Percentiles rank a stretch among this genome's conserved stretches.
These are phyloP conservation scores for Aphodius granarius DNA, from an alignment of 2,888 invertebrate genomes.

Conservation along the genomic window DNA sequence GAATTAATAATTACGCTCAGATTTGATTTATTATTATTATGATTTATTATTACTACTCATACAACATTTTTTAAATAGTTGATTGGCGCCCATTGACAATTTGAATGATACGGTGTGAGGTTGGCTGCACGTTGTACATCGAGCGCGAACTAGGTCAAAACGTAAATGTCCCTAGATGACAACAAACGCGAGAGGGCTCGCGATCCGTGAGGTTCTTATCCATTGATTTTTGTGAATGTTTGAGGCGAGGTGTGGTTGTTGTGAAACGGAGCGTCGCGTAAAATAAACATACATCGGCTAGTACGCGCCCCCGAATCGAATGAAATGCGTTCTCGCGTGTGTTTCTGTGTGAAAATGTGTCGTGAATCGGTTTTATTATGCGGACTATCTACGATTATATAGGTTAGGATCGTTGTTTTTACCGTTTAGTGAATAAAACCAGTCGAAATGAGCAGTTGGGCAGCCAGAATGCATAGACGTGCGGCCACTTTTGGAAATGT, in stretches of 20 bases:
- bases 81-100: too few species aligned
- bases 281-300: constrained; percentile 29
- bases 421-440: constrained; percentile 30
- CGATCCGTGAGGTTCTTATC: constrained; percentile 28
- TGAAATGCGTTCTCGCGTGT: constrained; percentile 18
- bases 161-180: constrained; percentile 22
- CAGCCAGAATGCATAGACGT: constrained; percentile 88
- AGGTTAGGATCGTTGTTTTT: constrained; percentile 47
- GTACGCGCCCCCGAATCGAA: background rate
- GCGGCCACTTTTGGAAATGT: constrained; percentile 89
- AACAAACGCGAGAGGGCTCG: constrained; percentile 22
- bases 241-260: constrained; percentile 42
- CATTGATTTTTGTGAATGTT: constrained; percentile 40
- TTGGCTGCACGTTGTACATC: background rate
- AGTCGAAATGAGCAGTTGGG: constrained; percentile 83
- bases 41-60: too few species aligned
- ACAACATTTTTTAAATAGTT: too few species aligned
- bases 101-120: background rate
- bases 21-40: too few species aligned
- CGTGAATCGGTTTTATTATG: constrained; percentile 29
- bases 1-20: too few species aligned
- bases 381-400: constrained; percentile 35
- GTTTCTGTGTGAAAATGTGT: constrained; percentile 25
- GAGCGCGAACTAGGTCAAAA: constrained; percentile 22
- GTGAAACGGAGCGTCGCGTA: constrained; percentile 32